phyloP scores from a whole-genome alignment of 2,113 vertebrate species.

The Herpailurus yagouaroundi region DNA sequence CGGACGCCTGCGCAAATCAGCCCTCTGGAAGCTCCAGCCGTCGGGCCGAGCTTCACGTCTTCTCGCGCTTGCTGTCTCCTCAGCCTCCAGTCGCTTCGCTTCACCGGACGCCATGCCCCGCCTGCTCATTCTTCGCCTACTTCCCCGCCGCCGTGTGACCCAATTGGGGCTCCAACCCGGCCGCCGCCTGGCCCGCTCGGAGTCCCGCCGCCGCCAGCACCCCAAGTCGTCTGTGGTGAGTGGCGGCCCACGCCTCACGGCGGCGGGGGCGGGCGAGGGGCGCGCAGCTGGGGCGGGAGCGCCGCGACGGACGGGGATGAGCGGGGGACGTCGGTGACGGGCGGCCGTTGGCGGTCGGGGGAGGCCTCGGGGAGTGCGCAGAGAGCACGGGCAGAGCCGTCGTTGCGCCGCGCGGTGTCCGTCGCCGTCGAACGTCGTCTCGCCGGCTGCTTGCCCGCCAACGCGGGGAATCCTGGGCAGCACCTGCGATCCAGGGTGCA shows the following conservation, averaged over 20 bases:
- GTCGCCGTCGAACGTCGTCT: accelerated
- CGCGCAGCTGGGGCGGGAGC: not conserved
- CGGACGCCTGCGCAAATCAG: not conserved
- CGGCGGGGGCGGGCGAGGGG: accelerated
- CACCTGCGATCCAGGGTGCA: not conserved
- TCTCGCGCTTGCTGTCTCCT: accelerated
- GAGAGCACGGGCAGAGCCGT: accelerated
- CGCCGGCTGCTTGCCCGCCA: not conserved
- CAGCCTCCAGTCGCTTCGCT: not conserved
- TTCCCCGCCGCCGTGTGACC: not conserved
- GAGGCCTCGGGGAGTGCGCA: accelerated
- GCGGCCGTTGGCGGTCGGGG: accelerated
- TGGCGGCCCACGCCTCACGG: not conserved
- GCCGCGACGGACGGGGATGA: not conserved
- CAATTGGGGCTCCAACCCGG: not conserved
- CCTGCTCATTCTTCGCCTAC: too few relatives aligned
- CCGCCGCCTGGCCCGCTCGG: not conserved
- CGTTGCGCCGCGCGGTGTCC: accelerated
- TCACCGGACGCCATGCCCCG: not conserved
- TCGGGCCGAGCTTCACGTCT: accelerated
- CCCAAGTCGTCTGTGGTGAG: constrained; percentile 17
- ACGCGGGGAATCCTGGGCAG: not conserved
- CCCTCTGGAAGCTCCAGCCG: accelerated
- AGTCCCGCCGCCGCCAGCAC: not conserved
- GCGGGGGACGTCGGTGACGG: accelerated